A percentile compares a stretch with the other conserved stretches of the same genome.
Conservation (phyloP, 1,140 invertebrate genomes). For the Manduca sexta region DNA sequence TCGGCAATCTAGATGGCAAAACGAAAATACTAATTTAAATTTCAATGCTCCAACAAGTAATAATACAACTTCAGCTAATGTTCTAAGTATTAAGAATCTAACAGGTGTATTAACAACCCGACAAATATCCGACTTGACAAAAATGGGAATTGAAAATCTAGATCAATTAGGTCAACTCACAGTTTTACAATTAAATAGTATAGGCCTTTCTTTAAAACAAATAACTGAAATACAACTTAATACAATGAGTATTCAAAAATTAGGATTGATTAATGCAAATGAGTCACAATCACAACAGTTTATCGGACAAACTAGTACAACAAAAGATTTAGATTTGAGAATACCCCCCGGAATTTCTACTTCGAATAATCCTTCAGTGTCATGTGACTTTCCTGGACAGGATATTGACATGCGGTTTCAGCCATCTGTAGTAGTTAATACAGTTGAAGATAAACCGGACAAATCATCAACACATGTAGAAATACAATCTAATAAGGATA, state of each 20-base stretch:
- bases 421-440: slow-evolving; percentile 25
- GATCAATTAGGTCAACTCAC: slow-evolving; percentile 75
- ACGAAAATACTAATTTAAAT: slow-evolving; percentile 51
- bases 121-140: slow-evolving; percentile 73
- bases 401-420: slow-evolving; percentile 74
- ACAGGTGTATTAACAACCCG: slow-evolving; percentile 71
- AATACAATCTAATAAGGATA: slow-evolving; percentile 46
- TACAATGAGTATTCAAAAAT: slow-evolving; percentile 73
- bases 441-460: slow-evolving; percentile 29
- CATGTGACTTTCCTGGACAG: slow-evolving; percentile 51
- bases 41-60: slow-evolving; percentile 53
- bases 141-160: slow-evolving; percentile 75
- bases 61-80: slow-evolving; percentile 38
- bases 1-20: slow-evolving; percentile 77
- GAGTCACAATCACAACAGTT: slow-evolving; percentile 33
- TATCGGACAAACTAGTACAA: slow-evolving; percentile 22
- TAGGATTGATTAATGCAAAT: slow-evolving; percentile 67
- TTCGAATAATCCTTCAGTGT: slow-evolving; percentile 30
- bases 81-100: slow-evolving; percentile 74
- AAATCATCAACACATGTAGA: slow-evolving; percentile 33
- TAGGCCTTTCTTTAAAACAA: slow-evolving; percentile 74
- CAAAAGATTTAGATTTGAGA: slow-evolving; percentile 68
- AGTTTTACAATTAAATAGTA: slow-evolving; percentile 74
- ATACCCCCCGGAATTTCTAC: slow-evolving; percentile 48
- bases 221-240: slow-evolving; percentile 76